A percentile compares a stretch with the other conserved stretches of the same genome.
Evolutionary conservation across 2,113 vertebrate species (phyloP).

Genomic region (Chlamydotis undulata): DNA sequence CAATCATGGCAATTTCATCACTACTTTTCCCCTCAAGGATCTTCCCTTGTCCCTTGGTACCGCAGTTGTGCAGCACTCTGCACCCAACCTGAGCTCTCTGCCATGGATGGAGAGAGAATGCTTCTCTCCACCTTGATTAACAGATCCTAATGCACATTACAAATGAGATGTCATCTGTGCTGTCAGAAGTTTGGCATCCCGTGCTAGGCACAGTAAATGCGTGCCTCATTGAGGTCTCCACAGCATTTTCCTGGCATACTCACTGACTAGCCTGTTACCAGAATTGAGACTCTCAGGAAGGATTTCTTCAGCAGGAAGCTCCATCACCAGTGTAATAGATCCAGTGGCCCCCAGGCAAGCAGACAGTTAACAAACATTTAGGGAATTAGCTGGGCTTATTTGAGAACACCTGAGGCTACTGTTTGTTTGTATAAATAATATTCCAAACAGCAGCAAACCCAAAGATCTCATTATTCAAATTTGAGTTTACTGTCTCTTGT

Average conservation of each 20-base stretch:
- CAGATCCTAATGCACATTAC: background rate
- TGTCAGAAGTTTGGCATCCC: background rate
- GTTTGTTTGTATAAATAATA: constrained; percentile 4
- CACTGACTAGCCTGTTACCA: background rate
- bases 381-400: background rate
- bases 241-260: background rate
- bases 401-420: background rate
- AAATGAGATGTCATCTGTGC: constrained; percentile 31
- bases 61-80: background rate
- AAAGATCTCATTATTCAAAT: constrained; percentile 3
- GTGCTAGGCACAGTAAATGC: background rate
- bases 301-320: background rate
- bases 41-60: background rate
- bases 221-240: background rate
- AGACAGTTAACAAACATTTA: background rate
- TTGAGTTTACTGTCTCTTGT: background rate
- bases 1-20: constrained; percentile 33
- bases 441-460: background rate
- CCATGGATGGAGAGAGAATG: background rate
- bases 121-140: background rate
- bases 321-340: background rate
- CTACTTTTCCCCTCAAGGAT: background rate
- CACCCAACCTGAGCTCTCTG: background rate
- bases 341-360: background rate
- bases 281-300: background rate